These are phyloP conservation scores for Sporophila hypoxantha DNA, from an alignment of 2,113 vertebrate genomes.

Conservation along the genomic window DNA sequence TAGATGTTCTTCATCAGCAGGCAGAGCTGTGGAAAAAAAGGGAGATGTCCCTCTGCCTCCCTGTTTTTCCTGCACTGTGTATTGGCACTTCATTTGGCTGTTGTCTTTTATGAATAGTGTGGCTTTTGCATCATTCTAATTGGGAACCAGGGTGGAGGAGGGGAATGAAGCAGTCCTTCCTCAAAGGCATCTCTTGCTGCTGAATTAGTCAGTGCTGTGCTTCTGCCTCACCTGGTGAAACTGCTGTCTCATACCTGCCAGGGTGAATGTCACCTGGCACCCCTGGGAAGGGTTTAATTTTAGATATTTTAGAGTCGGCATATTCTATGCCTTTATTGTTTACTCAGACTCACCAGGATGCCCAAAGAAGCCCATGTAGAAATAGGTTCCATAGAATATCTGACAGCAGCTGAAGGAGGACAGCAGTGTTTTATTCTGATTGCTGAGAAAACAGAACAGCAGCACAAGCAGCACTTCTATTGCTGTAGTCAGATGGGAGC, in stretches of 20 bases:
- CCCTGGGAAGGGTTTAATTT: not conserved
- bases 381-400: not conserved
- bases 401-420: not conserved
- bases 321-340: not conserved
- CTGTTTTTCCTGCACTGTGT: not conserved
- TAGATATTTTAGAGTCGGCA: rapidly evolving
- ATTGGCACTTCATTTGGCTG: not conserved
- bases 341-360: not conserved
- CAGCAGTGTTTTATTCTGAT: not conserved
- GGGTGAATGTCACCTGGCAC: not conserved
- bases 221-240: not conserved
- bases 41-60: not conserved
- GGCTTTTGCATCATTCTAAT: not conserved
- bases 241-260: not conserved
- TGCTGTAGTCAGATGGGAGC: not conserved
- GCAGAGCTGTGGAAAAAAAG: not conserved
- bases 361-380: not conserved
- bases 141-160: not conserved
- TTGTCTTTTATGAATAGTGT: not conserved
- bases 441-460: not conserved
- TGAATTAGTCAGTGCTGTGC: not conserved
- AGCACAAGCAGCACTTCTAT: not conserved
- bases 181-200: not conserved
- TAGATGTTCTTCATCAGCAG: not conserved
- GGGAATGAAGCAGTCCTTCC: not conserved